A percentile compares a stretch with the other conserved stretches of the same genome.
Conservation (phyloP, 2,888 invertebrate genomes). For the Sycophila texana region DNA sequence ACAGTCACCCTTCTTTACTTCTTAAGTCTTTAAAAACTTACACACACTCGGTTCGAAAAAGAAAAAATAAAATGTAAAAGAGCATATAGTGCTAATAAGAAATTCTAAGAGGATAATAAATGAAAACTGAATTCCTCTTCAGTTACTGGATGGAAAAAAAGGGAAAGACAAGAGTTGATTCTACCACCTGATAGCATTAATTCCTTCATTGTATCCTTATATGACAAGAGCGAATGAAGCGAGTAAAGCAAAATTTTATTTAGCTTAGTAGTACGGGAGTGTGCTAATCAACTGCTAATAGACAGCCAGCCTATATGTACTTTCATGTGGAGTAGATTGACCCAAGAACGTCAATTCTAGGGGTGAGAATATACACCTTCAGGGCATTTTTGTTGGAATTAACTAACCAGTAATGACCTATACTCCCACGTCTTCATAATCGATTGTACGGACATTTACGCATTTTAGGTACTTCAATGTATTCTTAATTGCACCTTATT, state of each 20-base stretch:
- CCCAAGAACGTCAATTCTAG: conserved; percentile 22
- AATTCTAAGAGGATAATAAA: too few species aligned
- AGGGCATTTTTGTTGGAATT: too few species aligned
- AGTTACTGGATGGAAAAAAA: neutral
- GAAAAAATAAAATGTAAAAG: neutral
- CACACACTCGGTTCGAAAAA: neutral
- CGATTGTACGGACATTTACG: too few species aligned
- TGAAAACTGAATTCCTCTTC: neutral
- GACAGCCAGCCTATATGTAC: conserved; percentile 52
- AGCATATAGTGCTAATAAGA: too few species aligned
- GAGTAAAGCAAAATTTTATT: conserved; percentile 3
- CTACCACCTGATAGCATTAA: neutral
- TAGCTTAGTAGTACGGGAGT: conserved; percentile 51
- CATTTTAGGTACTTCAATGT: too few species aligned
- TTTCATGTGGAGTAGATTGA: neutral
- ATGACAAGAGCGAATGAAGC: neutral
- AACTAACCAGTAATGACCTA: too few species aligned
- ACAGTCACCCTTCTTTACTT: conserved; percentile 51
- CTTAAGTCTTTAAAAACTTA: too few species aligned
- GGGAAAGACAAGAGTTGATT: neutral
- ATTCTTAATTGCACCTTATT: too few species aligned
- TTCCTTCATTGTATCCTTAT: neutral
- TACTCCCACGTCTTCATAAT: too few species aligned
- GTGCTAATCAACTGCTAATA: conserved; percentile 70
- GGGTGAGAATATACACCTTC: neutral